These are phyloP conservation scores for Lophius americanus DNA, from an alignment of 2,797 vertebrate genomes.

Conservation along the genomic window DNA sequence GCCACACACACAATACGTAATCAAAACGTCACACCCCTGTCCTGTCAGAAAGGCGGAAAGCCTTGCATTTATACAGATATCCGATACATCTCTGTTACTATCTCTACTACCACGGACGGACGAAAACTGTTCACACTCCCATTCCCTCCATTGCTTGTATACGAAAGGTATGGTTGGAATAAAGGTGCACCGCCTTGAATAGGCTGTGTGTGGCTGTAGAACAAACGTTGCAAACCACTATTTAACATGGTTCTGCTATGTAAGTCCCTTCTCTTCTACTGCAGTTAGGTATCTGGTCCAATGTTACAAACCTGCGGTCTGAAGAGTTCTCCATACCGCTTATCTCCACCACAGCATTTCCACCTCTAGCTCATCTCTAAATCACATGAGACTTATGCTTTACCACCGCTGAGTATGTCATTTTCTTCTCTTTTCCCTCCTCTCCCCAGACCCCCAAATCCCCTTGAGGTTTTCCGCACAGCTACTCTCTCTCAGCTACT, in stretches of 20 bases:
- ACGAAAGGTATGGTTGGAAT: constrained; percentile 8
- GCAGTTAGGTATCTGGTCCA: constrained; percentile 36
- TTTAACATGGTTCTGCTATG: constrained; percentile 35
- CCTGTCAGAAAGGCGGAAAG: no score
- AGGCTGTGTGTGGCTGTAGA: constrained; percentile 17
- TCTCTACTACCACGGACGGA: no score
- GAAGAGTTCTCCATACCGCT: constrained; percentile 51
- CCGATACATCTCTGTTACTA: no score
- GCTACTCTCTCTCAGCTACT: constrained; percentile 5
- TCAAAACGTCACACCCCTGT: no score
- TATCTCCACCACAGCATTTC: constrained; percentile 59
- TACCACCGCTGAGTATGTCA: constrained; percentile 59
- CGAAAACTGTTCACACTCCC: no score
- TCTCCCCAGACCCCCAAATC: constrained; percentile 6
- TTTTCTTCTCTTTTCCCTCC: constrained; percentile 47
- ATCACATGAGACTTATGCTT: constrained; percentile 67
- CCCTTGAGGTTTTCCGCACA: constrained; percentile 41
- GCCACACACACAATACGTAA: no score
- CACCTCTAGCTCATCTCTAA: constrained; percentile 60
- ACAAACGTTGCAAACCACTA: constrained; percentile 39
- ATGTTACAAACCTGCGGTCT: constrained; percentile 50
- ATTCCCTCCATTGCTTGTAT: no score
- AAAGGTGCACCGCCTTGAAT: constrained; percentile 40
- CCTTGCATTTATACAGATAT: no score
- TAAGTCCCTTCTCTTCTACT: constrained; percentile 31